A percentile compares a stretch with the other conserved stretches of the same genome.
These are phyloP conservation scores for Bubo scandiacus DNA, from an alignment of 2,113 vertebrate species.

Conservation along the genomic window DNA sequence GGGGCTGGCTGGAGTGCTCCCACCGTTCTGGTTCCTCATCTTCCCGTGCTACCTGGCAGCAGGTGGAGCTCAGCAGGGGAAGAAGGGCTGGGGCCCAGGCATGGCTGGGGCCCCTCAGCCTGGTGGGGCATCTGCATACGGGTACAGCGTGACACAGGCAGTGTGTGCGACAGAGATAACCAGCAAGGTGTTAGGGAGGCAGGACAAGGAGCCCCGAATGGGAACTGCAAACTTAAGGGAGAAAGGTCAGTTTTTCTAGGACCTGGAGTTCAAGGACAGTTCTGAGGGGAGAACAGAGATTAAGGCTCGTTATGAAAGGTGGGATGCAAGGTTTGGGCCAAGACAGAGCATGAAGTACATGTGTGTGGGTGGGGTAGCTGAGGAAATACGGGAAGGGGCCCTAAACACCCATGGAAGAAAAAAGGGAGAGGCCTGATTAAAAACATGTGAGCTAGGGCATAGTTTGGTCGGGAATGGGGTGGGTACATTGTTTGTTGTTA, in stretches of 20 bases:
- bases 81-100: not conserved
- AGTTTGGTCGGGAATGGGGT: not conserved
- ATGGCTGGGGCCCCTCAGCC: not conserved
- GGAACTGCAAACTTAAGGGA: not conserved
- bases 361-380: not conserved
- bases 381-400: not conserved
- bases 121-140: not conserved
- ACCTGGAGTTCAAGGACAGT: not conserved
- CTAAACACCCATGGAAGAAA: not conserved
- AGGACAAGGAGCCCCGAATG: not conserved
- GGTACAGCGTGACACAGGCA: not conserved
- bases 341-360: not conserved
- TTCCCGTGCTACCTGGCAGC: not conserved
- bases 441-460: accelerated
- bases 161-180: not conserved
- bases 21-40: not conserved
- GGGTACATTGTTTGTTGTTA: accelerated
- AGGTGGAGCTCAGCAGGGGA: not conserved
- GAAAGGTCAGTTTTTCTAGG: not conserved
- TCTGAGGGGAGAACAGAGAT: not conserved
- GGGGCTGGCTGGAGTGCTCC: not conserved
- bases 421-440: not conserved
- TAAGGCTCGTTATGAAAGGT: not conserved
- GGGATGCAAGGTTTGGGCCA: not conserved
- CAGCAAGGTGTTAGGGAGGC: not conserved